Conservation (phyloP, 2,888 invertebrate species). For the Seira sanloemensis region DNA sequence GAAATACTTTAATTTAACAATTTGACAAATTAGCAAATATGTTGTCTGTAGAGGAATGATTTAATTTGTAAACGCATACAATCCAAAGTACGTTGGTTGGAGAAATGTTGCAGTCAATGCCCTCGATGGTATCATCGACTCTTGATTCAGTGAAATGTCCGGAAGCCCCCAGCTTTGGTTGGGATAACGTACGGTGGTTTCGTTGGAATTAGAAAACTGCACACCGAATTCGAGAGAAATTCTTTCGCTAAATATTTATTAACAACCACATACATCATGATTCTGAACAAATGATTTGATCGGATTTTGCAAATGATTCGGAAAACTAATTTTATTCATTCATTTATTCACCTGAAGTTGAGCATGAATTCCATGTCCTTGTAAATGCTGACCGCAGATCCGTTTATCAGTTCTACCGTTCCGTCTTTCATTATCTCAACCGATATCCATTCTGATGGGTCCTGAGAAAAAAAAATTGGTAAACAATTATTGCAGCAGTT, state of each 20-base stretch:
- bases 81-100: conserved; percentile 43
- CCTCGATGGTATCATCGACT: conserved; percentile 17
- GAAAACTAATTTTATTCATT: neutral
- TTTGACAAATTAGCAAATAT: neutral
- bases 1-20: neutral
- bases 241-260: neutral
- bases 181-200: neutral
- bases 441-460: neutral
- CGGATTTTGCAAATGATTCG: neutral
- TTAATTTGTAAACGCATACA: conserved; percentile 15
- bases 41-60: neutral
- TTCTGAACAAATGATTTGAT: too few relatives aligned
- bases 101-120: conserved; percentile 21
- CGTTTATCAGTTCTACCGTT: neutral
- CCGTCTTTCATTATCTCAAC: conserved; percentile 17
- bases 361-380: conserved; percentile 35
- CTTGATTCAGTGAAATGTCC: conserved; percentile 49
- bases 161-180: neutral
- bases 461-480: neutral
- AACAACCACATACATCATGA: too few relatives aligned
- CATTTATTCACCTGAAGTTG: conserved; percentile 39
- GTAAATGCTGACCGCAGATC: conserved; percentile 23
- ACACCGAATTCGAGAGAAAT: neutral
- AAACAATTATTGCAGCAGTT: too few relatives aligned
- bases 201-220: neutral